Conservation (phyloP, 2,113 vertebrate species). For the Oreochromis tanganicae region DNA sequence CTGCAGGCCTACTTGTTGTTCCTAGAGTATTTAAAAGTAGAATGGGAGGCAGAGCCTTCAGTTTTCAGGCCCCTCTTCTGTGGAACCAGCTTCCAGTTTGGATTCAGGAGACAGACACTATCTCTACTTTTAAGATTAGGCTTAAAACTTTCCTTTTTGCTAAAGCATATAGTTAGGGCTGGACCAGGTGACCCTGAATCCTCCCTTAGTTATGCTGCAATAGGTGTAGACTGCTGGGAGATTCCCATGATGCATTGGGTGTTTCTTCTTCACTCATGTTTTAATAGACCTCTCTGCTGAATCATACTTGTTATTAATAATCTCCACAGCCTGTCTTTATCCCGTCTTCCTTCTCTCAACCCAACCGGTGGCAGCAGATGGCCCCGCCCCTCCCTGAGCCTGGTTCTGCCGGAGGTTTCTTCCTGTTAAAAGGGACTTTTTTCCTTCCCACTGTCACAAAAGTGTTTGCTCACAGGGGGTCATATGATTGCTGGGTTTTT, state of each 20-base stretch:
- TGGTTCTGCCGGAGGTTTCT: too few species aligned
- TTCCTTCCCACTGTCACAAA: too few species aligned
- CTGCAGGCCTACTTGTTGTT: background rate
- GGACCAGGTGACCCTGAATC: too few species aligned
- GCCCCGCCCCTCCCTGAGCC: too few species aligned
- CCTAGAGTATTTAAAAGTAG: background rate
- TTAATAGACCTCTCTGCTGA: background rate
- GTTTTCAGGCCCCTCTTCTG: background rate
- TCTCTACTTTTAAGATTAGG: fast-evolving
- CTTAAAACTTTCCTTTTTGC: background rate
- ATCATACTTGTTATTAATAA: background rate
- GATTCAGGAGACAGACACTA: fast-evolving
- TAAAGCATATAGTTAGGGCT: too few species aligned
- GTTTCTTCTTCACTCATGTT: background rate
- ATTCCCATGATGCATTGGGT: background rate
- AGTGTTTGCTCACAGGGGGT: too few species aligned
- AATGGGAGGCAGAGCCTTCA: background rate
- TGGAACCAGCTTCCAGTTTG: background rate
- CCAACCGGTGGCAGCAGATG: too few species aligned
- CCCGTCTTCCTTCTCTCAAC: fast-evolving
- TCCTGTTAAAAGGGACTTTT: too few species aligned
- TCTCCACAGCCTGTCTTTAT: background rate
- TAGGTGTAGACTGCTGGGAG: fast-evolving
- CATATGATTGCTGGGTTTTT: too few species aligned
- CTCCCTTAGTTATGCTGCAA: background rate